Evolutionary conservation across 2,113 vertebrate species (phyloP).

Genomic region (Mola mola): DNA sequence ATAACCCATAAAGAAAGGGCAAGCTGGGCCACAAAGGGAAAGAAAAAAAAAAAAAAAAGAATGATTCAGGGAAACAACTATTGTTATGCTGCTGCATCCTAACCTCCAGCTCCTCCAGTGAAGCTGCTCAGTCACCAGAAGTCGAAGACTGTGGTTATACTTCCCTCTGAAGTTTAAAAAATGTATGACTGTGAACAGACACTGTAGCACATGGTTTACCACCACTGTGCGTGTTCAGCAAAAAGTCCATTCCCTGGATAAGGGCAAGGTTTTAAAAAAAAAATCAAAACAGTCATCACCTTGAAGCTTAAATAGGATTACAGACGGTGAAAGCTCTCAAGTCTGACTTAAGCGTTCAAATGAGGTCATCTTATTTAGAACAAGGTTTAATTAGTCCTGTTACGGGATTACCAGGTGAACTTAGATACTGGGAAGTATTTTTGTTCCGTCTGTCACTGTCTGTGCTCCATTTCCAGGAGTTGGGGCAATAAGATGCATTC

Average conservation of each 20-base stretch:
- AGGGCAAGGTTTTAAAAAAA: slow-evolving; percentile 38
- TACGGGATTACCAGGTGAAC: slow-evolving; percentile 37
- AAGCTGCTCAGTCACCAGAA: slow-evolving; percentile 16
- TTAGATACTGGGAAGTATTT: slow-evolving; percentile 2
- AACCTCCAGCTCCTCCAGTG: slow-evolving; percentile 4
- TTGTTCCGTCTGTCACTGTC: no score
- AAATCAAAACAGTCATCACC: slow-evolving; percentile 53
- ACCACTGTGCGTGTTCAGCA: slow-evolving; percentile 26
- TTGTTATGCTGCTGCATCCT: slow-evolving; percentile 12
- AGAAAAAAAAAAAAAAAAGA: not conserved
- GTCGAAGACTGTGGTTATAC: slow-evolving; percentile 15
- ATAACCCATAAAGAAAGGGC: not conserved
- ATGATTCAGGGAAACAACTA: slow-evolving; percentile 9
- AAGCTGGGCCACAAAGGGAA: not conserved
- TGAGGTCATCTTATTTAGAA: slow-evolving; percentile 50
- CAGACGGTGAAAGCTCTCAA: slow-evolving; percentile 20
- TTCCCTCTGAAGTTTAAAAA: slow-evolving; percentile 33
- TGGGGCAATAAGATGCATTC: no score
- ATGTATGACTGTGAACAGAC: slow-evolving; percentile 16
- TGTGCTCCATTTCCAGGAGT: no score
- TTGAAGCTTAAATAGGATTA: slow-evolving; percentile 49
- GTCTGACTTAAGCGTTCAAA: slow-evolving; percentile 26
- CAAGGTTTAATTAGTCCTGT: slow-evolving; percentile 34
- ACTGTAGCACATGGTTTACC: slow-evolving; percentile 1
- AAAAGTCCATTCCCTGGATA: slow-evolving; percentile 7